Conservation (phyloP, 2,113 vertebrate species). For the Tragelaphus strepsiceros region DNA sequence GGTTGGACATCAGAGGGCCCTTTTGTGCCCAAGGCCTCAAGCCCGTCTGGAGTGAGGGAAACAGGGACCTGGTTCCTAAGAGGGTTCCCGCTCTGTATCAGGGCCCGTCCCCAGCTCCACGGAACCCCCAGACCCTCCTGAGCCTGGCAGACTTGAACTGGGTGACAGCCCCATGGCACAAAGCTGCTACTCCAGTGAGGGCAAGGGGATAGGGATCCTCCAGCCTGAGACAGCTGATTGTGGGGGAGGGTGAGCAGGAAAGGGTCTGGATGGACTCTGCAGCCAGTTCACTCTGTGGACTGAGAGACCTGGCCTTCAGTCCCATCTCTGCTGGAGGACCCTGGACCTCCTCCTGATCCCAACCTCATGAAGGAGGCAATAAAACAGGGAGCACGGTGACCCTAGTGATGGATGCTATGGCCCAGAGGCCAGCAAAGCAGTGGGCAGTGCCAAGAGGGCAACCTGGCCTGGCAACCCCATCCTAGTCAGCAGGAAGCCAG, state of each 20-base stretch:
- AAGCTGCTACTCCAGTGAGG: not conserved
- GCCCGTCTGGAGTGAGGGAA: not conserved
- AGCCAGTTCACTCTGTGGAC: not conserved
- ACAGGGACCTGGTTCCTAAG: not conserved
- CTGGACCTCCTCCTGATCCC: not conserved
- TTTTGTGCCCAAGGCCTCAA: not conserved
- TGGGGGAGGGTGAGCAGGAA: not conserved
- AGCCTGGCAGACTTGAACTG: not conserved
- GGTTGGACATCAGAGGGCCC: not conserved
- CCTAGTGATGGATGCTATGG: not conserved
- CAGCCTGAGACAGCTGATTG: not conserved
- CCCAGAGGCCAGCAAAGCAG: not conserved
- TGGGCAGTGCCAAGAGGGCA: not conserved
- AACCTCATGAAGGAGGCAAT: not conserved
- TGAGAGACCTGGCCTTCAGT: not conserved
- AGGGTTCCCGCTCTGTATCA: not conserved
- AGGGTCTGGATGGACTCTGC: not conserved
- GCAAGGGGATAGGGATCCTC: not conserved
- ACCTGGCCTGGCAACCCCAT: not conserved
- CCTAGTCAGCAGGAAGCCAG: not conserved
- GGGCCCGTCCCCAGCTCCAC: not conserved
- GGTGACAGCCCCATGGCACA: not conserved
- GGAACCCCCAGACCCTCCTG: not conserved
- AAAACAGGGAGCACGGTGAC: not conserved
- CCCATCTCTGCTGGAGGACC: not conserved